Conservation (phyloP, 2,113 vertebrate species). For the Ploceus nigricollis region DNA sequence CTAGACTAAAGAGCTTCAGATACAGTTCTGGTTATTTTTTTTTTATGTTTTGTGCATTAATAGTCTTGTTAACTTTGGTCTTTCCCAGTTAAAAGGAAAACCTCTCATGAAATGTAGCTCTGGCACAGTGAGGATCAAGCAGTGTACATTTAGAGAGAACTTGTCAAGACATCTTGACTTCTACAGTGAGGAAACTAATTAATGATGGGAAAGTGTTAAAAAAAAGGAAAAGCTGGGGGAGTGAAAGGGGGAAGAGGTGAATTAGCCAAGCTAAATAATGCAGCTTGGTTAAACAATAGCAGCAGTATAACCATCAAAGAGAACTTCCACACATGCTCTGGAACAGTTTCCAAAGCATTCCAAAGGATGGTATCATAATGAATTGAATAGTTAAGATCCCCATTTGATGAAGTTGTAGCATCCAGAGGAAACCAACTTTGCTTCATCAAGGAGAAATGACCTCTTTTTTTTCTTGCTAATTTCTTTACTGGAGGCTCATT, state of each 20-base stretch:
- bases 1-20: not conserved
- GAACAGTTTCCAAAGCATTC: not conserved
- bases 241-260: not conserved
- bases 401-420: not conserved
- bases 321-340: not conserved
- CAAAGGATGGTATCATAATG: not conserved
- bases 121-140: not conserved
- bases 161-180: not conserved
- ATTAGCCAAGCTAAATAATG: not conserved
- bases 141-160: not conserved
- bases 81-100: not conserved
- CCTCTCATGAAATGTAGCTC: not conserved
- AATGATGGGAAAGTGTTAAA: not conserved
- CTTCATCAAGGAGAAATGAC: not conserved
- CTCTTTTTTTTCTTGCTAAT: not conserved
- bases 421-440: not conserved
- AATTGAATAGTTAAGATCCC: not conserved
- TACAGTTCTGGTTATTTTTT: not conserved
- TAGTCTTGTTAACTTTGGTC: not conserved
- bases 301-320: not conserved
- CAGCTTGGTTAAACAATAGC: not conserved
- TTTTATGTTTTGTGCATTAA: not conserved
- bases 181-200: not conserved
- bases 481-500: not conserved
- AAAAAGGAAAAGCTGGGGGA: not conserved